Evolutionary conservation across 2,797 vertebrate genomes (phyloP), one percentile per base, ranked within the genome.

Genomic region (Sebastes cheni): DNA sequence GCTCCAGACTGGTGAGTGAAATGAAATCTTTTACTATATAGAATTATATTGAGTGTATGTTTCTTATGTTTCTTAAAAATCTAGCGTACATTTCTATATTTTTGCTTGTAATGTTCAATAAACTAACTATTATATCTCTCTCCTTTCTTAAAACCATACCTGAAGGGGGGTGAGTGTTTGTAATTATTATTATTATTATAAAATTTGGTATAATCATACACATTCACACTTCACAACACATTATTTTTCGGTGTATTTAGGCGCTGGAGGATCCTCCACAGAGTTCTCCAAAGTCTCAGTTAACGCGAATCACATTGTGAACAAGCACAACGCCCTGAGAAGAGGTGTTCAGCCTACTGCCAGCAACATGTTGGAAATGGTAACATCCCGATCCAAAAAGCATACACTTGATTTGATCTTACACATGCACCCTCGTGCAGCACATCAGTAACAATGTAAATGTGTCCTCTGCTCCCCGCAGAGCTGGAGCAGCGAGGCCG

Each of bases 331-430:
- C 10, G 8, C 8, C 9, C 76, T 91, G 59, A 91, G 91, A 54
- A 84, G 88, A 29, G 16, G 8, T 2, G 87, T 92, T 12, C n/a
- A 20, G 9, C 90, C 93, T 2, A 20, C 82, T 39, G 85, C 88
- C 0, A 88, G 82, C 59, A 91, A 92, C 86, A 93, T 91, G 90
- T 12, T 89, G 60, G 88, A 91, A 83, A 93, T 92, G 91, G 91
- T 92, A 77, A 30, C 30, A 62, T 50, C 18, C 25, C 5, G 25
- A 52, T 46, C 3, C 16, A 16, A 46, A 46, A 46, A 46, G 42
- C 42, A 46, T 46, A 50, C 46, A 50, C 16, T 50, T 50, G 29
- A 64, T 74, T 25, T 60, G 18, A 13, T 27, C 36, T 29, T 20
- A 13, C 61, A 71, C 23, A 22, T n/a, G 61, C 27, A 14, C 10